Base-by-base conservation (phyloP, 2,888 invertebrate species). In the Lasioglossum vierecki region DNA sequence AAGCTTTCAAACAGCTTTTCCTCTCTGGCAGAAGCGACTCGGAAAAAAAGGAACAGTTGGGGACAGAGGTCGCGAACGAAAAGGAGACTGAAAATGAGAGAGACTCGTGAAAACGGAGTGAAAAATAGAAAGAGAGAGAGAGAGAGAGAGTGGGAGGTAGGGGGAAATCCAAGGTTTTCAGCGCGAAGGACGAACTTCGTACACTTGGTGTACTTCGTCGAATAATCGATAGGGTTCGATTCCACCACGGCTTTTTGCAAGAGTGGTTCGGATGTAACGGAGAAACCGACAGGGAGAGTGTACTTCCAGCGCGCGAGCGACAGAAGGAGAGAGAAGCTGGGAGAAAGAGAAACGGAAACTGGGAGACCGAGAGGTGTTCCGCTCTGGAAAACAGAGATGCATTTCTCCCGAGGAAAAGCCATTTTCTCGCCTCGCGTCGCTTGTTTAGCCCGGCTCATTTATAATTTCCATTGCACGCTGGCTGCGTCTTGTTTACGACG, bases 381-480 rank as follows among this genome's bases (percentile, higher is more conserved):
- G 90, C 86, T 89, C 88, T 89, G 87, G 84, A 90, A 89, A 90
- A 86, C 87, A 80, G 87, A 84, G 90, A 86, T 78, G 87, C 88
- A 84, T 91, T 91, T 88, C 89, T 90, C 87, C 22, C 77, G 73
- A 85, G 91, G 85, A 90, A 89, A 91, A 91, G 91, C 88, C 90
- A 91, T 91, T 90, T 91, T 91, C 90, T 90, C 89, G 87, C 83
- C 87, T 89, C 85, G 88, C 83, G 84, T 83, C 89, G 90, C 88
- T 88, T 88, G 91, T 91, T 91, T 90, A 90, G 87, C 84, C 66
- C 71, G 85, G 78, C 82, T 90, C 88, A 89, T 91, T 91, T 91
- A 88, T 91, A 90, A 90, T 89, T 91, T 90, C 89, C 84, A 88
- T 85, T 76, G 83, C 79, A 78, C 85, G 87, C 76, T 79, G 74